Percentiles rank a stretch among this genome's conserved stretches.
These are phyloP conservation scores for Clarias magur DNA, from an alignment of 2,113 vertebrate species.

Conservation along the genomic window DNA sequence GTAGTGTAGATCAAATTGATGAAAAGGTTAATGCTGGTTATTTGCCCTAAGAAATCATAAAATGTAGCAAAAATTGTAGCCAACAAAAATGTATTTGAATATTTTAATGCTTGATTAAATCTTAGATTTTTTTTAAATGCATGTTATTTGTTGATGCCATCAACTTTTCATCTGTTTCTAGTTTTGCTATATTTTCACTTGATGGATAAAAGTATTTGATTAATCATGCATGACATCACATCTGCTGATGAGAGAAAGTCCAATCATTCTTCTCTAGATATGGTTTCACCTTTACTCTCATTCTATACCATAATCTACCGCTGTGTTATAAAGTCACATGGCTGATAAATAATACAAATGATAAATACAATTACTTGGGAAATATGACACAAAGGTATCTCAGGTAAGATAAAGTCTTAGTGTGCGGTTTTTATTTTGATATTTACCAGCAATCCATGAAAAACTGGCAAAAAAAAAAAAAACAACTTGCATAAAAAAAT, in stretches of 20 bases:
- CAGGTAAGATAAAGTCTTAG: background rate
- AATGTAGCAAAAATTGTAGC: no score
- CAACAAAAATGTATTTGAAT: no score
- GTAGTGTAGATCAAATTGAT: no score
- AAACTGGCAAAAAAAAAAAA: background rate
- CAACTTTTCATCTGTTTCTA: background rate
- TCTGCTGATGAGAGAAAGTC: conserved; percentile 5
- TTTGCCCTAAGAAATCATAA: background rate
- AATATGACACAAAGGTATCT: background rate
- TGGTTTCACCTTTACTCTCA: conserved; percentile 3
- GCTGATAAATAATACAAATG: background rate
- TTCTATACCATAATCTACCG: background rate
- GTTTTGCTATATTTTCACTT: background rate
- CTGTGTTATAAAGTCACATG: background rate
- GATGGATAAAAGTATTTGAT: background rate
- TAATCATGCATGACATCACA: conserved; percentile 3
- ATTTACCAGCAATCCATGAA: background rate
- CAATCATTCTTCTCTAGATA: conserved; percentile 1
- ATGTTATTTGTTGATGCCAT: background rate
- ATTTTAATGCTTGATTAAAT: background rate
- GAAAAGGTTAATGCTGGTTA: no score
- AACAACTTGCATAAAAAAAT: background rate
- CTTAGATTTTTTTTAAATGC: background rate
- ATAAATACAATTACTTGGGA: background rate
- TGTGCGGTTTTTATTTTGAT: conserved; percentile 19